Evolutionary conservation across 2,797 vertebrate genomes (phyloP).

Genomic region (Myiotriccus ornatus): DNA sequence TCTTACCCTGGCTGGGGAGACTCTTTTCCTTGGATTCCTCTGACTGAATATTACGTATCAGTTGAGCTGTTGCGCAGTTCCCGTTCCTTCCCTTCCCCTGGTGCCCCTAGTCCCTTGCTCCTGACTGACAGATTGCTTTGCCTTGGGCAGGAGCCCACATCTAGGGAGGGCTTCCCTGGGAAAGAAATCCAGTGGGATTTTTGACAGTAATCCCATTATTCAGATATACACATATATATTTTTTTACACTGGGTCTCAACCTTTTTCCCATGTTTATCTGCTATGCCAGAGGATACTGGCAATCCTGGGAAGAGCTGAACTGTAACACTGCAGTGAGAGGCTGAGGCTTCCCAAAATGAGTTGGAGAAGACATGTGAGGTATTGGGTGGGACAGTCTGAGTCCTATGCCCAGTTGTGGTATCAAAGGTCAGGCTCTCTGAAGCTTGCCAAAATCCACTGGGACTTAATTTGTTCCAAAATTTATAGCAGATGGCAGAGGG

Average conservation of each 20-base stretch:
- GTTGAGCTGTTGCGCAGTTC: background rate
- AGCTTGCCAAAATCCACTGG: background rate
- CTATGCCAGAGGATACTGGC: background rate
- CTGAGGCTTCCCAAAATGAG: background rate
- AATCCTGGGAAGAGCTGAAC: background rate
- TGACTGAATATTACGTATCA: background rate
- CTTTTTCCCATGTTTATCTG: background rate
- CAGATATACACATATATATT: too few relatives aligned
- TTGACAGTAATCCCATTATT: background rate
- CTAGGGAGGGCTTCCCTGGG: background rate
- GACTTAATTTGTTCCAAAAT: background rate
- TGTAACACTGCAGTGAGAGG: background rate
- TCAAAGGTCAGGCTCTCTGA: too few relatives aligned
- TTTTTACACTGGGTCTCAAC: background rate
- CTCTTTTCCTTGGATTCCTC: background rate
- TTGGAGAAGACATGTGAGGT: background rate
- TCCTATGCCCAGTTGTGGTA: background rate
- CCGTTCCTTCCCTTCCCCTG: background rate
- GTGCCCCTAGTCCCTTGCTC: background rate
- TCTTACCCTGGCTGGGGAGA: background rate
- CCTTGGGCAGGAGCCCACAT: background rate
- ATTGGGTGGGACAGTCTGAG: background rate
- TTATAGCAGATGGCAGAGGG: background rate
- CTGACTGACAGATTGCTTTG: background rate
- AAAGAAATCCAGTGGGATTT: background rate